Conservation (phyloP, 2,888 invertebrate genomes). For the Cantharis lateralis region DNA sequence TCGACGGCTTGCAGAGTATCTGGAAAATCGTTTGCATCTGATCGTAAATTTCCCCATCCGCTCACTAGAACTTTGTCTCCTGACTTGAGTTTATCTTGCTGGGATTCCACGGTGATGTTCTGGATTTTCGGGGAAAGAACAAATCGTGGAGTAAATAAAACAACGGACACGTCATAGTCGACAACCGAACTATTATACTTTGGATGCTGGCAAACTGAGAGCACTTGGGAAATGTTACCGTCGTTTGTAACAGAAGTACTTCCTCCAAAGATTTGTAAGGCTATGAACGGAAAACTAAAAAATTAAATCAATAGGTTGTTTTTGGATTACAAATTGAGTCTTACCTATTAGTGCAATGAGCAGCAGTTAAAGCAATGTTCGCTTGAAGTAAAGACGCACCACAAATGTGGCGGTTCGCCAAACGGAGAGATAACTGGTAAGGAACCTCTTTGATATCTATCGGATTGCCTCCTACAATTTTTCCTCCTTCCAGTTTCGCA, state of each 20-base stretch:
- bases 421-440: conserved; percentile 5
- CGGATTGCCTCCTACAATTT: conserved; percentile 8
- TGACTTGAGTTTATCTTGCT: not conserved
- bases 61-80: not conserved
- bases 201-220: not conserved
- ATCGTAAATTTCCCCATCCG: not conserved
- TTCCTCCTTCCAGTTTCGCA: not conserved
- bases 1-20: not conserved
- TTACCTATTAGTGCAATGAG: conserved; percentile 11
- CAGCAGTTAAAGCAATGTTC: conserved; percentile 7
- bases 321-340: not conserved
- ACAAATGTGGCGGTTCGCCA: not conserved
- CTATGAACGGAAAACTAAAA: not conserved
- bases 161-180: not conserved
- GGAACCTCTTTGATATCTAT: conserved; percentile 7
- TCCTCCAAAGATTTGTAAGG: not conserved
- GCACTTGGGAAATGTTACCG: not conserved
- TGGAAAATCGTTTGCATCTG: not conserved
- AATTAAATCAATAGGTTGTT: not conserved
- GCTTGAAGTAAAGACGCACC: conserved; percentile 4
- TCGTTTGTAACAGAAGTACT: not conserved
- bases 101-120: not conserved
- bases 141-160: not conserved
- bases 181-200: not conserved
- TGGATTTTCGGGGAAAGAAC: not conserved